A percentile compares a stretch with the other conserved stretches of the same genome.
phyloP scores from a whole-genome alignment of 1,140 invertebrate genomes.

The Leptinotarsa lineolata region DNA sequence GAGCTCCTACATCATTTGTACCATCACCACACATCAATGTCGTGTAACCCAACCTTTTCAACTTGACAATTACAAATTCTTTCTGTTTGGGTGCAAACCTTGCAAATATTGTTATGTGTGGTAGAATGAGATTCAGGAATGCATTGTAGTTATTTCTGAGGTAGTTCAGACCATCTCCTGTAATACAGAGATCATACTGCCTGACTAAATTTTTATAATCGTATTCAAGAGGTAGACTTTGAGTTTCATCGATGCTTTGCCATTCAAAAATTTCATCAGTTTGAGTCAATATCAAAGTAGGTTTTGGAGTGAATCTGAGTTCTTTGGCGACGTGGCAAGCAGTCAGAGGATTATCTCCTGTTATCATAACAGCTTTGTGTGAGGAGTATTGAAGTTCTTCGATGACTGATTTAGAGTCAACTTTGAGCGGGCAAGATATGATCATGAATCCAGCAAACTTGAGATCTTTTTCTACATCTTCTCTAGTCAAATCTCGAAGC shows the following conservation, averaged over 20 bases:
- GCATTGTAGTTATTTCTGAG: slow-evolving; percentile 67
- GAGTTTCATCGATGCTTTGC: slow-evolving; percentile 69
- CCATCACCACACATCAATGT: slow-evolving; percentile 99
- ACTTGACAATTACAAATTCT: slow-evolving; percentile 88
- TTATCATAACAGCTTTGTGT: slow-evolving; percentile 97
- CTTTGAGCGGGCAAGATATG: slow-evolving; percentile 96
- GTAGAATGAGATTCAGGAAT: slow-evolving; percentile 76
- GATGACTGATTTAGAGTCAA: slow-evolving; percentile 91
- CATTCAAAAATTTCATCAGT: slow-evolving; percentile 68
- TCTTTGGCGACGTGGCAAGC: slow-evolving; percentile 98
- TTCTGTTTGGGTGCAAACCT: slow-evolving; percentile 96
- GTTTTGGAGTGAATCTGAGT: slow-evolving; percentile 84
- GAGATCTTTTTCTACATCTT: slow-evolving; percentile 86
- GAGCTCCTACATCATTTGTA: slow-evolving; percentile 99
- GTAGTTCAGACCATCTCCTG: slow-evolving; percentile 85
- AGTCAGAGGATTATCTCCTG: slow-evolving; percentile 98
- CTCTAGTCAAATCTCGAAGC: slow-evolving; percentile 78
- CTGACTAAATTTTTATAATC: slow-evolving; percentile 41
- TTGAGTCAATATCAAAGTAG: slow-evolving; percentile 74
- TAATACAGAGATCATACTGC: slow-evolving; percentile 90
- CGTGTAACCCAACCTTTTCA: slow-evolving; percentile 85
- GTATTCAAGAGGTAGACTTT: slow-evolving; percentile 63
- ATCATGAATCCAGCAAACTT: slow-evolving; percentile 97
- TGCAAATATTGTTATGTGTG: slow-evolving; percentile 88
- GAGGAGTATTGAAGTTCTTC: slow-evolving; percentile 91